Evolutionary conservation across 1,140 invertebrate species (phyloP).

Genomic region (Melitaea cinxia): DNA sequence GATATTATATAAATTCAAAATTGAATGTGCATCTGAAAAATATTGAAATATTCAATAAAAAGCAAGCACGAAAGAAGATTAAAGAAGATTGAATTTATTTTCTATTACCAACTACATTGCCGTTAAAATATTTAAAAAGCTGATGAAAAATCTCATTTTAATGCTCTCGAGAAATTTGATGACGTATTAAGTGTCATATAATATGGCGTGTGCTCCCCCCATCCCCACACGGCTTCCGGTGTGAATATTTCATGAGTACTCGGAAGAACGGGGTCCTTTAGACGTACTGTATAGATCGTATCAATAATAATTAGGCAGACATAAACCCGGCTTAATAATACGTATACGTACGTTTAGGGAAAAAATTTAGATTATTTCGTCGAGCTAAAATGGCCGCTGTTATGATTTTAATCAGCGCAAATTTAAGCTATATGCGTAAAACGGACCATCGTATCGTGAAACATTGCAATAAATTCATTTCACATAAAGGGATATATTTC

Average conservation of each 20-base stretch:
- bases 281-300: conserved; percentile 12
- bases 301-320: conserved; percentile 15
- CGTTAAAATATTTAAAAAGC: background rate
- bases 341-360: background rate
- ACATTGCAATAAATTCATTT: too few relatives aligned
- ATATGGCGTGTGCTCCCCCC: conserved; percentile 9
- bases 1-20: too few relatives aligned
- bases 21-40: too few relatives aligned
- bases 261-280: background rate
- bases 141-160: background rate
- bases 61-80: too few relatives aligned
- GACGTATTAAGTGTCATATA: conserved; percentile 20
- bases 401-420: too few relatives aligned
- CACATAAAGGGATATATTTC: too few relatives aligned
- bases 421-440: too few relatives aligned
- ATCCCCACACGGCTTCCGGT: conserved; percentile 32
- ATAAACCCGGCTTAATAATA: conserved; percentile 2
- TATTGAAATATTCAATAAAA: too few relatives aligned
- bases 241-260: conserved; percentile 44
- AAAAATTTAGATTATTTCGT: background rate
- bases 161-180: conserved; percentile 6
- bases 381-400: too few relatives aligned
- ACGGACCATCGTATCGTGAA: too few relatives aligned
- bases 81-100: background rate
- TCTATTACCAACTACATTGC: background rate